Evolutionary conservation across 2,113 vertebrate species (phyloP), one percentile per base, ranked within the genome.

Genomic region (Agelaius tricolor): DNA sequence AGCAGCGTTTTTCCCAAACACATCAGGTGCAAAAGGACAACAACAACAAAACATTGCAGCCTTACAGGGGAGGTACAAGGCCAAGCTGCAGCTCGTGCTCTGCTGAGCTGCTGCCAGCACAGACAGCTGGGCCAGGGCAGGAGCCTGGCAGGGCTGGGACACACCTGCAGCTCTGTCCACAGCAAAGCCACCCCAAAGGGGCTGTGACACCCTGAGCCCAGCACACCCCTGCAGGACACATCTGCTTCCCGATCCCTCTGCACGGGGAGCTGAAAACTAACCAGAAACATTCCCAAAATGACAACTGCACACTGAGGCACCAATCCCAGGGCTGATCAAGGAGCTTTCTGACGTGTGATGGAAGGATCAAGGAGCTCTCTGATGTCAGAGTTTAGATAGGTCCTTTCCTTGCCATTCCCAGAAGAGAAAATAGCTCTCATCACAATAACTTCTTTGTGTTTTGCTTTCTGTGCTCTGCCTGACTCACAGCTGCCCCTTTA

Each of bases 281-380:
- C 59, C 58, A 14, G 91, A 59, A 69, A 72, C 74, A n/a, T 57
- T 41, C 69, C 61, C 79, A 37, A 65, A 89, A 92, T 84, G 77
- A 81, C 87, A 93, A 69, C 12, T 88, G 85, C 90, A 86, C 1
- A 0, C 39, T 73, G 88, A 79, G 73, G 80, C 55, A 80, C 89
- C 89, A 85, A 67, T 93, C 91, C 69, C 23, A 15, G 69, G 54
- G 69, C 81, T 96, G 96, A 96, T 97, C 96, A 97, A 97, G 95
- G 94, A 73, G 49, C 63, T 80, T 73, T 63, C 72, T 93, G 89
- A 87, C 11, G 49, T 31, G 18, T 66, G 94, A 95, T 88, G 91
- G 90, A 96, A 91, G 91, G 94, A 97, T 96, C 95, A 97, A 97
- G 96, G 93, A 84, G 31, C 65, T 96, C 87, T 96, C 94, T 95